Evolutionary conservation across 2,888 invertebrate genomes (phyloP), one percentile per base, ranked within the genome.

Genomic region (Trichopoda pennipes): DNA sequence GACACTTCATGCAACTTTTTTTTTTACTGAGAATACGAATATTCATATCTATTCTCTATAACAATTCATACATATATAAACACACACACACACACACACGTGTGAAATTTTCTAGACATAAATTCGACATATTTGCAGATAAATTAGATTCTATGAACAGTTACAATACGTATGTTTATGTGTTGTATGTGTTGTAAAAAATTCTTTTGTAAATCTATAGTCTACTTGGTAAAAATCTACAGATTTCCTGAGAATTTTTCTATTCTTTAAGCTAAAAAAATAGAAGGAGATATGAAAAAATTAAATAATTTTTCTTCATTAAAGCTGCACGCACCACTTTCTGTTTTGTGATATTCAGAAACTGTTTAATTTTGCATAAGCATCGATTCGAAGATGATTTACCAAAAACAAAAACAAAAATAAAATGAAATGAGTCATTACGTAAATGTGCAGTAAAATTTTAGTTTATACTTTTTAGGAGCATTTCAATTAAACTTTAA

Each of bases 91-190:
- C 19, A 55, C 35, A n/a, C n/a, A n/a, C n/a, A n/a, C n/a, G n/a
- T n/a, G n/a, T n/a, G n/a, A n/a, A n/a, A n/a, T 21, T 56, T 23
- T 9, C 17, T 17, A 23, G 17, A 28, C 35, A 17, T 56, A 38
- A 17, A 70, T 58, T 66, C 1, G 47, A 47, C 51, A 53, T 73
- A 68, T 73, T 73, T 74, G n/a, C 32, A 61, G 55, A 61, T 73
- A 72, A 73, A 79, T 79, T 72, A 72, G 66, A 53, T 72, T 55
- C 53, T 38, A 60, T 60, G 66, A 35, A 21, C 53, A 58, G 28
- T 68, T 60, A 19, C 9, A n/a, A n/a, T n/a, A 51, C 32, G 28
- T 42, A 28, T 16, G 0, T 9, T n/a, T 38, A 19, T 51, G 32
- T 32, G 9, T 9, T 12, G n/a, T n/a, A n/a, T 19, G 19, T 49